Evolutionary conservation across 1,140 invertebrate genomes (phyloP).

Genomic region (Nylanderia fulva): DNA sequence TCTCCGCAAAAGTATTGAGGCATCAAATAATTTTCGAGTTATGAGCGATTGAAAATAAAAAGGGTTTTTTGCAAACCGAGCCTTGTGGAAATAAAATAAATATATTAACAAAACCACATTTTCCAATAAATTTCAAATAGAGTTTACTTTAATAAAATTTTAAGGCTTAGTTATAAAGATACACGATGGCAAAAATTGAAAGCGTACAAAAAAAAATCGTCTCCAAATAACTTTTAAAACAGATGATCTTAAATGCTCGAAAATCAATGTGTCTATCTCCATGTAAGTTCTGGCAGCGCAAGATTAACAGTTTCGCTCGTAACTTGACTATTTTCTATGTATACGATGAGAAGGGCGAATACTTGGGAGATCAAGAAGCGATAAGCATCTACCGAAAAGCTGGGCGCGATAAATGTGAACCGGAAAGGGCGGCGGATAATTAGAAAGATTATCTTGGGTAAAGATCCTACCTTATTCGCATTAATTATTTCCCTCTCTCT

Average conservation of each 20-base stretch:
- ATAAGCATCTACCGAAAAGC: conserved; percentile 45
- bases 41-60: no score
- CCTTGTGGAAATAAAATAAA: no score
- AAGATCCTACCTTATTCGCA: conserved; percentile 72
- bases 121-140: no score
- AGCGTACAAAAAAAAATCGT: no score
- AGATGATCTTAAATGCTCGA: not conserved
- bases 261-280: not conserved
- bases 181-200: no score
- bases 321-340: conserved; percentile 31
- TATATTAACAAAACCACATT: no score
- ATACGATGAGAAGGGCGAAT: conserved; percentile 25
- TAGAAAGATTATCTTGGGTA: conserved; percentile 74
- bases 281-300: not conserved
- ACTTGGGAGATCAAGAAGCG: conserved; percentile 49
- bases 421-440: conserved; percentile 69
- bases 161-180: no score
- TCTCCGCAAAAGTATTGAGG: no score
- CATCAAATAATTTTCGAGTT: no score
- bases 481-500: conserved; percentile 71
- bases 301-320: conserved; percentile 34
- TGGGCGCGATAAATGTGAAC: conserved; percentile 18
- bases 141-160: no score
- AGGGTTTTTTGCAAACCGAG: no score
- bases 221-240: not conserved